Evolutionary conservation across 1,140 invertebrate genomes (phyloP).

Genomic region (Sycobia sp.): DNA sequence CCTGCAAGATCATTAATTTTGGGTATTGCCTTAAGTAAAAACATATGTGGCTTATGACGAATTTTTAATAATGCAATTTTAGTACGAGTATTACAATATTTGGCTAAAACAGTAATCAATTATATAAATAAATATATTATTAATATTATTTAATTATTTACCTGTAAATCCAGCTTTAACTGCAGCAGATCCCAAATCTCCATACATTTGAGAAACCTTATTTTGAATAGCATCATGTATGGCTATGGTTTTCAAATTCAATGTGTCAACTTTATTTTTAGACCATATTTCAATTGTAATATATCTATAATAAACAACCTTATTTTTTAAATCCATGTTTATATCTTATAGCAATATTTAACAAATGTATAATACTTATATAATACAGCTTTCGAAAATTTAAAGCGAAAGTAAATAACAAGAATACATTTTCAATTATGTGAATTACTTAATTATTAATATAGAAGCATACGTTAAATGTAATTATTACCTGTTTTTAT

Average conservation of each 20-base stretch:
- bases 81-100: conserved; percentile 78
- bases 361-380: too few relatives aligned
- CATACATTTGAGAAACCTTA: conserved; percentile 72
- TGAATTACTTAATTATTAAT: too few relatives aligned
- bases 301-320: conserved; percentile 62
- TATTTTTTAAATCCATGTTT: too few relatives aligned
- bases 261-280: conserved; percentile 58
- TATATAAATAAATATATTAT: neutral
- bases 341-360: too few relatives aligned
- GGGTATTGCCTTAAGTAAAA: conserved; percentile 71
- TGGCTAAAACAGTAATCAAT: conserved; percentile 62
- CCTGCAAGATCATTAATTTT: conserved; percentile 69
- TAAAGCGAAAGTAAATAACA: too few relatives aligned
- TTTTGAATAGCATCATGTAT: conserved; percentile 66
- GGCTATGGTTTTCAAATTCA: conserved; percentile 64
- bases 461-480: too few relatives aligned
- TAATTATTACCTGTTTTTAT: too few relatives aligned
- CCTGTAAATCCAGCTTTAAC: conserved; percentile 70
- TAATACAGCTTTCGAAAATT: too few relatives aligned
- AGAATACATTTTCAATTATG: too few relatives aligned
- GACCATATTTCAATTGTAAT: conserved; percentile 67
- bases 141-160: conserved; percentile 33
- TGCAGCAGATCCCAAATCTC: conserved; percentile 73
- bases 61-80: conserved; percentile 73
- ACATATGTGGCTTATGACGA: conserved; percentile 74